Evolutionary conservation across 2,888 invertebrate species (phyloP), one percentile per base, ranked within the genome.

Genomic region (Trachelus troglodyta): DNA sequence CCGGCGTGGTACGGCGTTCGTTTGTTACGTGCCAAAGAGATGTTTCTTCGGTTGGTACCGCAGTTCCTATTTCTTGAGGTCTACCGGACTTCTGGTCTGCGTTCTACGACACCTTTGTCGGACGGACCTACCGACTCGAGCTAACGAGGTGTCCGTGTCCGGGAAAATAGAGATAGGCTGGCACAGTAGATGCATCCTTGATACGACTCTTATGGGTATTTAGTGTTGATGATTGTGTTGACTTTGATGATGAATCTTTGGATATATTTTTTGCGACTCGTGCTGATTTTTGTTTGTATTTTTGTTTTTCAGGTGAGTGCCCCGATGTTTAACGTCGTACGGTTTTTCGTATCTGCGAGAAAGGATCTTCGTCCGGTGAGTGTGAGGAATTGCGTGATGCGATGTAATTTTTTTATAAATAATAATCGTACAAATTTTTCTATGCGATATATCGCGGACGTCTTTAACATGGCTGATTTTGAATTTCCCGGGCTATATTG

Each of bases 131-230:
- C 81, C 76, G 79, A 80, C 80, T 78, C 75, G 80, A 79, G 83
- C 82, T 83, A 83, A 83, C 83, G 83, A 83, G 83, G 82, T 78
- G 75, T 76, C 78, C 73, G 73, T 68, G 75, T 78, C 78, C 71
- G 23, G 71, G 71, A 34, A 34, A 71, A 31, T 71, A 71, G 34
- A 71, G 71, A 71, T 34, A 34, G 71, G 71, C 33, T 11, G 71
- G 56, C 6, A 56, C 9, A 9, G 56, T 9, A 9, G 56, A 56
- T 56, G 23, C 56, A 56, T 23, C 56, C 23, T 23, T 0, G 9
- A 56, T 56, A 23, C 56, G 56, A 6, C 23, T 6, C 56, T 56
- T 23, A 56, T 56, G 56, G 9, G 56, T 56, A 56, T 56, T 56
- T 9, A 56, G 56, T 2, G 56, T 23, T 23, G 56, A 56, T 23